These are phyloP conservation scores for Hydractinia echinata DNA, from an alignment of 30 jellyfish, hydroid and myxozoan genomes.

Conservation along the genomic window DNA sequence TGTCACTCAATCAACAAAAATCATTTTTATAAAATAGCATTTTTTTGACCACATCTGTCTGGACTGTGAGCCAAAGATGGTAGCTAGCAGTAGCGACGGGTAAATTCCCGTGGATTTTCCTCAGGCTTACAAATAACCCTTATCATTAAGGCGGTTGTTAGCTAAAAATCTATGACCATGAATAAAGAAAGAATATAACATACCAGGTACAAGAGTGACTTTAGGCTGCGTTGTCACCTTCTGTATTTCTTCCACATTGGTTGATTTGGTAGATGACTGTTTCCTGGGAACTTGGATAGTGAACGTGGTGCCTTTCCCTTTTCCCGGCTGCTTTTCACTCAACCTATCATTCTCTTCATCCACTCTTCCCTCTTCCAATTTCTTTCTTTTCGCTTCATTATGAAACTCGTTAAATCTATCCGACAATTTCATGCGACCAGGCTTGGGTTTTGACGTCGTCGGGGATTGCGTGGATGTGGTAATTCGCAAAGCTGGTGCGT, in stretches of 20 bases:
- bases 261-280: neutral
- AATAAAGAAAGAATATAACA: neutral
- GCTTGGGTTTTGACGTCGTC: neutral
- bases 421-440: slow-evolving; percentile 5
- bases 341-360: neutral
- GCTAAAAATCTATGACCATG: too few species aligned
- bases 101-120: too few species aligned
- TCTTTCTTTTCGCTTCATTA: neutral
- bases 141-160: too few species aligned
- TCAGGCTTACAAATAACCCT: too few species aligned
- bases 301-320: neutral
- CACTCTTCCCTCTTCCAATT: neutral
- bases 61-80: too few species aligned
- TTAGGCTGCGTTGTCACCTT: neutral
- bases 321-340: neutral
- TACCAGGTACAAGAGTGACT: slow-evolving; percentile 16
- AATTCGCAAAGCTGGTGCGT: too few species aligned
- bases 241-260: neutral
- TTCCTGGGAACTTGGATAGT: slow-evolving; percentile 6
- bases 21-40: too few species aligned
- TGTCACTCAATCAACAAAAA: too few species aligned
- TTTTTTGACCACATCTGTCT: too few species aligned
- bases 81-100: too few species aligned
- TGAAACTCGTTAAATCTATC: neutral
- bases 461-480: too few species aligned